phyloP scores from a whole-genome alignment of 2,888 invertebrate genomes.

The Eupeodes luniger region DNA sequence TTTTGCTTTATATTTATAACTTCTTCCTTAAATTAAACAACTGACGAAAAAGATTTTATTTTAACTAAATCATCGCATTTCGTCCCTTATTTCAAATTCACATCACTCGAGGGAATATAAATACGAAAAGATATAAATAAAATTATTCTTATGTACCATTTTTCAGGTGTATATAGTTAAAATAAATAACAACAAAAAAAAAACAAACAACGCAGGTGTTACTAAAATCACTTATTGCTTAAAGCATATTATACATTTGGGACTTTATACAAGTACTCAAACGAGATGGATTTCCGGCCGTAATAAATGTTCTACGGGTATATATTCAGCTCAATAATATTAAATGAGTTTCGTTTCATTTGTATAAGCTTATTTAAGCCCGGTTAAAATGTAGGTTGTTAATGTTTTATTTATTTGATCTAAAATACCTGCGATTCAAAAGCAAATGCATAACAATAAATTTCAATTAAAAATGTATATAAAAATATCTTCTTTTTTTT shows the following conservation, averaged over 20 bases:
- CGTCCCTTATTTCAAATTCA: conserved; percentile 2
- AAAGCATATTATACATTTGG: conserved; percentile 6
- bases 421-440: neutral
- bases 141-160: conserved; percentile 1
- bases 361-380: conserved; percentile 17
- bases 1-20: neutral
- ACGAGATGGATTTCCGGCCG: neutral
- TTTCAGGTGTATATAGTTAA: neutral
- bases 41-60: neutral
- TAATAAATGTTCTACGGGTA: no score
- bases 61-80: neutral
- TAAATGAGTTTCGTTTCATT: conserved; percentile 25
- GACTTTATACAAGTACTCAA: neutral
- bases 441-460: neutral
- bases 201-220: conserved; percentile 13
- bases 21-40: conserved; percentile 20
- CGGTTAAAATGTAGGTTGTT: neutral
- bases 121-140: neutral
- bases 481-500: neutral
- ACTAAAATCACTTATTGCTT: conserved; percentile 23
- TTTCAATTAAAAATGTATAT: conserved; percentile 2
- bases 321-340: conserved; percentile 5
- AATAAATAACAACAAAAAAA: neutral
- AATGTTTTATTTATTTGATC: conserved; percentile 14
- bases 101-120: conserved; percentile 5